These are phyloP conservation scores for Nyctalus aviator DNA, from an alignment of 2,797 vertebrate species.

Conservation along the genomic window DNA sequence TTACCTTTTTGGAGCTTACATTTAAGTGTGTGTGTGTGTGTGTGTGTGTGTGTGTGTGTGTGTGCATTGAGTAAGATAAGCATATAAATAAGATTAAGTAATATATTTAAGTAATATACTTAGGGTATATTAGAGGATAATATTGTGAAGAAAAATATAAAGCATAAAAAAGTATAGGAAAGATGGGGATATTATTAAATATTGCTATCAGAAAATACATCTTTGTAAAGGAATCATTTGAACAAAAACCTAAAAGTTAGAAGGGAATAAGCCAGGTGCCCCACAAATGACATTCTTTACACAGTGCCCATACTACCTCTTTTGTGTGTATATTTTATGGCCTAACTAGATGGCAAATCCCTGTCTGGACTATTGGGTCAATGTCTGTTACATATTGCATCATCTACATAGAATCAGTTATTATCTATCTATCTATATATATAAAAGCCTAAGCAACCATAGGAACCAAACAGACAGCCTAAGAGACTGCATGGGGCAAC, in stretches of 20 bases:
- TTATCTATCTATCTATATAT: not conserved
- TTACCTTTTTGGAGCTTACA: too few relatives aligned
- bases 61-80: not conserved
- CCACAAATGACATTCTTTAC: not conserved
- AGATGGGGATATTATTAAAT: too few relatives aligned
- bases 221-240: not conserved
- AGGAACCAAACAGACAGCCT: too few relatives aligned
- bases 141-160: not conserved
- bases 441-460: too few relatives aligned
- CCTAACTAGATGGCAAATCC: not conserved
- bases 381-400: not conserved
- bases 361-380: not conserved
- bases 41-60: too few relatives aligned
- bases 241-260: not conserved
- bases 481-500: too few relatives aligned
- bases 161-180: not conserved
- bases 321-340: not conserved
- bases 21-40: too few relatives aligned
- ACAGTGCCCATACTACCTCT: not conserved
- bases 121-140: not conserved
- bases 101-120: not conserved
- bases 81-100: not conserved
- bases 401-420: not conserved
- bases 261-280: not conserved
- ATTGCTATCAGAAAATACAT: too few relatives aligned